Base-by-base conservation (phyloP, 2,797 vertebrate genomes). In the Manis crassicaudata region DNA sequence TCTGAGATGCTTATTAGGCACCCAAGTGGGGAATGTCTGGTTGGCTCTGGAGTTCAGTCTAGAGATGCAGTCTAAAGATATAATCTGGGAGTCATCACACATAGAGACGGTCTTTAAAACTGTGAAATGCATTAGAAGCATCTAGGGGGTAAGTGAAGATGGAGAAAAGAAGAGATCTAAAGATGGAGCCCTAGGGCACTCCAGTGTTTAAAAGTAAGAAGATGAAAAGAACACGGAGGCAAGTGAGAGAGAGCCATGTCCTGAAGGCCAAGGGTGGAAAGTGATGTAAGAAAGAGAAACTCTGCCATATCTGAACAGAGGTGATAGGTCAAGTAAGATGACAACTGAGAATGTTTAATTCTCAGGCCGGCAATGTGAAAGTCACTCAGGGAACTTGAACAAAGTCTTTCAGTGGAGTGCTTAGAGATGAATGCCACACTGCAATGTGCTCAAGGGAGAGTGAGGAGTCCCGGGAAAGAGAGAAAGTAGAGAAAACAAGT, bases 221-320 rank as follows among this genome's bases (percentile, higher is more conserved):
- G 80, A 95, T 95, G 46, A 95, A 96, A 95, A 95, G 93, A 83
- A 82, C 84, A 95, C 68, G 96, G 95, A 97, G 73, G n/a, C 73
- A 95, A 86, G 82, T 43, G 88, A 90, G 82, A 97, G 75, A 46
- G 0, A 93, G 73, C 40, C 68, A 62, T 70, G 68, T 95, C 68
- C 90, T 88, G 68, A 82, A 95, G 85, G 76, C 68, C 77, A 94
- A 84, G 27, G 21, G 80, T 25, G 90, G 32, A 94, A 81, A 94
- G 68, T 83, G 77, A 92, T 90, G 95, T 96, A 94, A 90, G 88
- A 82, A 96, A 88, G 82, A 95, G 70, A 83, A 96, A 94, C 63
- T 91, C 43, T 35, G 65, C 23, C 67, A 21, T 86, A 81, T 89
- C 75, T 35, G 77, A 93, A 92, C 5, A 5, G 62, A 87, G n/a